Conservation (phyloP, 2,113 vertebrate genomes). For the Chaetura pelagica region DNA sequence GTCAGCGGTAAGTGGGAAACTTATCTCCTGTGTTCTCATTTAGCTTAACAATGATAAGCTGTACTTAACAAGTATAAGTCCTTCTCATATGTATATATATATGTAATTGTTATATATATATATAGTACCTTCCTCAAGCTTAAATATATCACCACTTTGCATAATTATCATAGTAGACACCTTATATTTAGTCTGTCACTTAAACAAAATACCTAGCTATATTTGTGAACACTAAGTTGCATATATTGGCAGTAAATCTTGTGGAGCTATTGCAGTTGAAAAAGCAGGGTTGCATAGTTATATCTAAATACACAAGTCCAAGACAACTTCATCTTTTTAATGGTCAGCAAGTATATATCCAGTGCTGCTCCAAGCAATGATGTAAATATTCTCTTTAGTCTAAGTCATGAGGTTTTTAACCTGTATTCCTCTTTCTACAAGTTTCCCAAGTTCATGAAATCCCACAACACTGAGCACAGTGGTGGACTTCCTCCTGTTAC, state of each 20-base stretch:
- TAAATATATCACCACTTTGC: conserved; percentile 10
- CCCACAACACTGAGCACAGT: neutral
- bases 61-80: neutral
- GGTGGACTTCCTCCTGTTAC: neutral
- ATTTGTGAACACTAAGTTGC: neutral
- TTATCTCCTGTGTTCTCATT: neutral
- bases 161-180: conserved; percentile 30
- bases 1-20: neutral
- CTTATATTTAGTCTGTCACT: conserved; percentile 12
- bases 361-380: neutral
- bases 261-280: neutral
- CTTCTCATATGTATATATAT: neutral
- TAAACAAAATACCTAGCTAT: neutral
- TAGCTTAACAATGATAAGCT: neutral
- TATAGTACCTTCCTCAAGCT: neutral
- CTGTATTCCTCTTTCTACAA: neutral
- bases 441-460: neutral
- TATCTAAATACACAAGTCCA: neutral
- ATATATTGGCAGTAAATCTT: neutral
- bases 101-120: neutral
- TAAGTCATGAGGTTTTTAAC: neutral
- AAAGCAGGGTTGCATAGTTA: neutral
- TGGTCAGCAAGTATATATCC: neutral
- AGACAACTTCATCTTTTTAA: neutral
- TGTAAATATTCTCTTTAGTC: neutral